Evolutionary conservation across 2,797 vertebrate species (phyloP).

Genomic region (Aeoliscus strigatus): DNA sequence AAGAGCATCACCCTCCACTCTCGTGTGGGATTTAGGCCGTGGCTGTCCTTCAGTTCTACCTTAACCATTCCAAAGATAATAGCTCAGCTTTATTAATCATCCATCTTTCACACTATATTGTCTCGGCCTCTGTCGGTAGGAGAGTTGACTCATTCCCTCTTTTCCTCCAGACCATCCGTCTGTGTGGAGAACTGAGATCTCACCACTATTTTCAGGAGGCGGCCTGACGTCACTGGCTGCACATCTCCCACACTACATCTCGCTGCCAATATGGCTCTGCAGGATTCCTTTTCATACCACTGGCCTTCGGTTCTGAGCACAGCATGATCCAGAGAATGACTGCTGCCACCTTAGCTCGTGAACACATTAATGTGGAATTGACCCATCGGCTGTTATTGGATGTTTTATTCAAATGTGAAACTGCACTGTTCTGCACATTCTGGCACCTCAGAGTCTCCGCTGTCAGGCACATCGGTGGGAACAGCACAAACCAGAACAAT

Average conservation of each 20-base stretch:
- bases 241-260: conserved; percentile 46
- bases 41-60: conserved; percentile 50
- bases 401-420: no score
- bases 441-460: neutral
- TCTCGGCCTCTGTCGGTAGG: conserved; percentile 47
- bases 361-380: neutral
- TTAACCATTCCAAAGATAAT: conserved; percentile 25
- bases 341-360: neutral
- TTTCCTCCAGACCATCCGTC: conserved; percentile 55
- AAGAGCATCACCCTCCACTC: conserved; percentile 47
- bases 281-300: conserved; percentile 28
- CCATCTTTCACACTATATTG: conserved; percentile 44
- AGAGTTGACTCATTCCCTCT: conserved; percentile 67
- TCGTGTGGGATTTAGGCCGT: conserved; percentile 49
- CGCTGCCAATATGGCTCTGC: conserved; percentile 34
- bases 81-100: conserved; percentile 59
- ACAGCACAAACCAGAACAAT: neutral
- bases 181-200: conserved; percentile 61
- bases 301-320: conserved; percentile 2
- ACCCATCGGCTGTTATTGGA: no score
- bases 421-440: neutral
- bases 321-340: conserved; percentile 11
- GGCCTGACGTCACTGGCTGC: conserved; percentile 49
- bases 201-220: conserved; percentile 65
- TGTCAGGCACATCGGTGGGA: neutral